Conservation (phyloP, 2,797 vertebrate genomes). For the Chrysocyon brachyurus region DNA sequence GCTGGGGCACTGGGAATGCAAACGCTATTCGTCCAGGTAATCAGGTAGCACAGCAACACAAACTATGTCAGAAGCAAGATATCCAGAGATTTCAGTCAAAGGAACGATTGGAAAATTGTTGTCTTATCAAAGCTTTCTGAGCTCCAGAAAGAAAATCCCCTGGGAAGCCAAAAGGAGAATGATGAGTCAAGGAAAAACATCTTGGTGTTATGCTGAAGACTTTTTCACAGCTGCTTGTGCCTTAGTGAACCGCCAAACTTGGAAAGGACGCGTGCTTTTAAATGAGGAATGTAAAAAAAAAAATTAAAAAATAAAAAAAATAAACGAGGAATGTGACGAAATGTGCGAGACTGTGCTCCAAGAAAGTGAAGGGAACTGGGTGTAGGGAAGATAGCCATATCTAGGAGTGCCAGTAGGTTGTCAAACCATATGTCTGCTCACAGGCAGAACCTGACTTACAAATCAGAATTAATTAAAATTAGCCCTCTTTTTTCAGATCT, state of each 20-base stretch:
- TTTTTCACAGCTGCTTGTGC: not conserved
- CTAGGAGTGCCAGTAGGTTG: too few species aligned
- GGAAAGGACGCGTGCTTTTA: not conserved
- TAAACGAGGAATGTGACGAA: not conserved
- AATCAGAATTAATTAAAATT: not conserved
- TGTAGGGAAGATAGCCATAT: not conserved
- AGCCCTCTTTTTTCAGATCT: not conserved
- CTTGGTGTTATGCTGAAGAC: not conserved
- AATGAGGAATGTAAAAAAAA: not conserved
- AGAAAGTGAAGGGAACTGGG: not conserved
- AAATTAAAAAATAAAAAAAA: too few species aligned
- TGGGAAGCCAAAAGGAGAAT: slow-evolving; percentile 60
- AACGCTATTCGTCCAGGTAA: slow-evolving; percentile 71
- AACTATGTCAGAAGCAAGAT: not conserved
- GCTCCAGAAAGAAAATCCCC: slow-evolving; percentile 72
- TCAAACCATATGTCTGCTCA: not conserved
- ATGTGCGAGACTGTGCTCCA: not conserved
- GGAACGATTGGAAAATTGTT: not conserved
- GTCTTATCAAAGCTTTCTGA: slow-evolving; percentile 82
- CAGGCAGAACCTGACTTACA: not conserved
- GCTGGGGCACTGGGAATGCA: slow-evolving; percentile 63
- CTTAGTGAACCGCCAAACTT: not conserved
- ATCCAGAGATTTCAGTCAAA: slow-evolving; percentile 36
- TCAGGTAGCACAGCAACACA: slow-evolving; percentile 66
- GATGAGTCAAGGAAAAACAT: not conserved